Base-by-base conservation (phyloP, 1,140 invertebrate species). In the Neodiprion virginianus region DNA sequence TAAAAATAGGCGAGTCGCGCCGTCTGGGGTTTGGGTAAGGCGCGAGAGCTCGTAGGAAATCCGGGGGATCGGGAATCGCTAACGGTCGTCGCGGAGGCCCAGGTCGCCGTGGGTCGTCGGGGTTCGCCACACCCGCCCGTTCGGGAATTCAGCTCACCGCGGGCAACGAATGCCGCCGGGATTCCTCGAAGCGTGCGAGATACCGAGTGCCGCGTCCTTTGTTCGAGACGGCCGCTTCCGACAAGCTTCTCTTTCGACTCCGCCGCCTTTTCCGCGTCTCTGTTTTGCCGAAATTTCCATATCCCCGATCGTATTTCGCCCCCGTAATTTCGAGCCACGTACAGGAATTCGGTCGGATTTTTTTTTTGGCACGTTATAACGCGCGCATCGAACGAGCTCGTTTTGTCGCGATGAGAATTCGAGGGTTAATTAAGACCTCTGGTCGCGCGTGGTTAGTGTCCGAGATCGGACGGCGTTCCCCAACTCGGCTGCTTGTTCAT, bases 111-210 rank as follows among this genome's bases (percentile, higher is more conserved):
- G 87, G 87, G 87, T 83, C 87, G 84, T 21, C 23, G 40, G 79
- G 11, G 11, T 61, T 85, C 87, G 85, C 85, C 87, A 88, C 87
- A 88, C 87, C 87, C 87, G 87, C 87, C 87, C 87, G 87, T 88
- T 88, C 87, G 87, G 87, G 87, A 88, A 88, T 88, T 88, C 86
- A 82, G 84, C 85, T 87, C 85, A 82, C 81, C 81, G 85, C 81
- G 81, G 78, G 53, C 53, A 8, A 61, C 53, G 53, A 61, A 61
- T 61, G n/a, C 53, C 53, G 53, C 53, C 53, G 11, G 53, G 53
- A 61, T 61, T 61, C 53, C 53, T 61, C 53, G 53, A 61, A 61
- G 53, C 53, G 53, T 61, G 53, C 53, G 53, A 61, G 53, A 40
- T 40, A 61, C 53, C 53, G 53, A 17, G 11, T 61, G n/a, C 53